Evolutionary conservation across 2,113 vertebrate genomes (phyloP).

Genomic region (Pterophyllum scalare): DNA sequence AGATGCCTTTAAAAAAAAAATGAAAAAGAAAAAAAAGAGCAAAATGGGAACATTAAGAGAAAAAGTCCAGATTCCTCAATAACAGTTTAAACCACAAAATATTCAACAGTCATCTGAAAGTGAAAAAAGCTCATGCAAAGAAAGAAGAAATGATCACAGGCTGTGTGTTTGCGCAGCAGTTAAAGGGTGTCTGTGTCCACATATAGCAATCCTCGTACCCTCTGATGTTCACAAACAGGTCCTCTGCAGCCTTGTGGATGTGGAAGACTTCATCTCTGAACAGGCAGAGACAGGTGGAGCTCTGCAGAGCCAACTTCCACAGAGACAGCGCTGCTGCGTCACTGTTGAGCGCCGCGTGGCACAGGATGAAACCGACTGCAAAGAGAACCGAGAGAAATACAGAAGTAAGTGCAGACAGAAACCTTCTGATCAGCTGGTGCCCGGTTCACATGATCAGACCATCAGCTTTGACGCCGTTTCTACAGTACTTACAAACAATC

Average conservation of each 20-base stretch:
- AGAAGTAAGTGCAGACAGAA: too few species aligned
- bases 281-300: slow-evolving; percentile 96
- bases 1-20: not conserved
- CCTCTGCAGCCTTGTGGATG: slow-evolving; percentile 97
- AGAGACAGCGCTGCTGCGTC: slow-evolving; percentile 92
- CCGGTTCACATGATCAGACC: not conserved
- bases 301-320: slow-evolving; percentile 98
- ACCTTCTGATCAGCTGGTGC: not conserved
- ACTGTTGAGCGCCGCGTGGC: slow-evolving; percentile 92
- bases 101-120: not conserved
- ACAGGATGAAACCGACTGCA: slow-evolving; percentile 96
- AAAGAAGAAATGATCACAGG: not conserved
- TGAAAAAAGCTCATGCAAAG: not conserved
- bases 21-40: not conserved
- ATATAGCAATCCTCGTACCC: slow-evolving; percentile 80
- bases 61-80: accelerated
- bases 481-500: slow-evolving; percentile 94
- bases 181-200: not conserved
- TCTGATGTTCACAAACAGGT: slow-evolving; percentile 97
- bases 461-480: accelerated
- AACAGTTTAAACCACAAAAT: not conserved
- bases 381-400: not conserved
- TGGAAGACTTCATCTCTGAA: slow-evolving; percentile 99
- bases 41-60: not conserved
- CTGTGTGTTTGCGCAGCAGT: not conserved